Evolutionary conservation across 2,797 vertebrate species (phyloP).

Genomic region (Garrulus glandarius): DNA sequence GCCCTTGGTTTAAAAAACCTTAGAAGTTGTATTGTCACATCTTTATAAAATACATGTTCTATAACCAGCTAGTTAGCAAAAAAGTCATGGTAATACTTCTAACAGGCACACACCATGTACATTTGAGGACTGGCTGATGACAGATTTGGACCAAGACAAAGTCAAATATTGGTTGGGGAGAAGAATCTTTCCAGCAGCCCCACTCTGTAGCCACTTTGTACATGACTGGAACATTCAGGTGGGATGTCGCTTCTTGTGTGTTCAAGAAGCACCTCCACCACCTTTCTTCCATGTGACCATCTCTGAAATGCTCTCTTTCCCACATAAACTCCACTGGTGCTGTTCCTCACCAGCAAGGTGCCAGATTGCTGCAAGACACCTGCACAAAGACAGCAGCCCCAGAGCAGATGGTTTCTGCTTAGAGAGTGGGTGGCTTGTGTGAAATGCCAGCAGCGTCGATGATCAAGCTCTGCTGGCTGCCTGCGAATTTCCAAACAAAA

Average conservation of each 20-base stretch:
- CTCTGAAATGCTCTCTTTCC: background rate
- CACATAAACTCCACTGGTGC: background rate
- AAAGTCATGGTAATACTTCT: background rate
- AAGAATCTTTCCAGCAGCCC: background rate
- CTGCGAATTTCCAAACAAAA: background rate
- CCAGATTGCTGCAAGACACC: background rate
- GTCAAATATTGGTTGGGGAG: background rate
- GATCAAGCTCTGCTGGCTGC: background rate
- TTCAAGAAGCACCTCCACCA: background rate
- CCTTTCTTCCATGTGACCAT: background rate
- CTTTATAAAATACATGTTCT: background rate
- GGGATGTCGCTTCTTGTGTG: accelerated
- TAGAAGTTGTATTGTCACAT: background rate
- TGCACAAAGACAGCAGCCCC: accelerated
- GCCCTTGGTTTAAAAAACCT: background rate
- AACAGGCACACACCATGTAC: background rate
- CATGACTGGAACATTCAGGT: background rate
- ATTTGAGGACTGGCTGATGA: background rate
- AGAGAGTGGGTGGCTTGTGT: background rate
- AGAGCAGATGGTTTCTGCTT: background rate
- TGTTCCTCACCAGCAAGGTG: background rate
- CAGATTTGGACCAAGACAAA: background rate
- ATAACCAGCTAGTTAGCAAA: background rate
- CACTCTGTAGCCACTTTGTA: background rate
- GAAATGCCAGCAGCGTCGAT: accelerated